Evolutionary conservation across 2,113 vertebrate species (phyloP).

Genomic region (Melospiza melodia): DNA sequence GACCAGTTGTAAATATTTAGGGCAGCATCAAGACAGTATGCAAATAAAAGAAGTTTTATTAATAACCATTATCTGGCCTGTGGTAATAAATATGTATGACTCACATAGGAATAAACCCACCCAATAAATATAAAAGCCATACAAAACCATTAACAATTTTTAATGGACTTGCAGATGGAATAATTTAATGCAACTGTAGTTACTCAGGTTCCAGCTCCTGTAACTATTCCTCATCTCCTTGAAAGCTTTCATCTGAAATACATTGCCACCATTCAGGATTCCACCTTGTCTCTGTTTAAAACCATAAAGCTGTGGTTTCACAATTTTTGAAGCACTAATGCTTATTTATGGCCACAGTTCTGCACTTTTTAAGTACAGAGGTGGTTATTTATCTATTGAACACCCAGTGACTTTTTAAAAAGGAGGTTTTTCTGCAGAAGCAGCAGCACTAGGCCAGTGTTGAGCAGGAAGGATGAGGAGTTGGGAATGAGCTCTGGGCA

Average conservation of each 20-base stretch:
- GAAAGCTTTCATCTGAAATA: conserved; percentile 53
- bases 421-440: fast-evolving
- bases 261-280: conserved; percentile 3
- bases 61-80: conserved; percentile 56
- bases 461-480: neutral
- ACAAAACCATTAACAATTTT: conserved; percentile 57
- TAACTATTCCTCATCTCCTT: conserved; percentile 44
- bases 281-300: conserved; percentile 49
- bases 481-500: neutral
- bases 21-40: conserved; percentile 45
- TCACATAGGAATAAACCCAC: conserved; percentile 47
- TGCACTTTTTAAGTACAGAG: neutral
- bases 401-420: neutral
- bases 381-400: neutral
- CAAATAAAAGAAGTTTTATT: conserved; percentile 65
- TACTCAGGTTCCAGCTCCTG: conserved; percentile 30
- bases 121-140: conserved; percentile 57
- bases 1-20: conserved; percentile 43
- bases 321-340: conserved; percentile 16
- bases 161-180: conserved; percentile 65
- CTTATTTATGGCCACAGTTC: neutral
- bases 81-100: conserved; percentile 57
- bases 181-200: conserved; percentile 51
- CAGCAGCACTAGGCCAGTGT: neutral
- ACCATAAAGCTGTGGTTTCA: conserved; percentile 42